Conservation (phyloP, 2,888 invertebrate genomes). For the Volucella inflata region DNA sequence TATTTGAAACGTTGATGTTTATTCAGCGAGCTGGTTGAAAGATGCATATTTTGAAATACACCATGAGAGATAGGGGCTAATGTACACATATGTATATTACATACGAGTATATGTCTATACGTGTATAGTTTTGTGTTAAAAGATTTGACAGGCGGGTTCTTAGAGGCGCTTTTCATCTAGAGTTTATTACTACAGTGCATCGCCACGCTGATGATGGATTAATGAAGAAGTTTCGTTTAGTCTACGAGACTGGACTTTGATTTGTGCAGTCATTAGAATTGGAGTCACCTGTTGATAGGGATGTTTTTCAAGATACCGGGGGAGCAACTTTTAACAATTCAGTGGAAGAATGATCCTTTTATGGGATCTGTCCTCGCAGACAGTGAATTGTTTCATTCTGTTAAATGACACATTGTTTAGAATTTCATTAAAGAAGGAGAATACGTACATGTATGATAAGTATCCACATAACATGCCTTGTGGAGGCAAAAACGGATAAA, state of each 20-base stretch:
- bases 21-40: slow-evolving; percentile 66
- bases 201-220: slow-evolving; percentile 50
- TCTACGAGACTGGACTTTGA: slow-evolving; percentile 38
- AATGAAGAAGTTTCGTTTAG: slow-evolving; percentile 62
- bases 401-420: too few relatives aligned
- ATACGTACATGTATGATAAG: too few relatives aligned
- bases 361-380: slow-evolving; percentile 2
- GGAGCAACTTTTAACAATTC: not conserved
- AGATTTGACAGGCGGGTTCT: slow-evolving; percentile 11
- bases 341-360: slow-evolving; percentile 23
- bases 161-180: slow-evolving; percentile 26
- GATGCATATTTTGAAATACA: slow-evolving; percentile 70
- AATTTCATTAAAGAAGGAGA: too few relatives aligned
- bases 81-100: slow-evolving; percentile 3
- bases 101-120: slow-evolving; percentile 23
- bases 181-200: slow-evolving; percentile 35
- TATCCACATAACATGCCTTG: too few relatives aligned
- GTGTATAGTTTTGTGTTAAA: slow-evolving; percentile 41
- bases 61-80: slow-evolving; percentile 24
- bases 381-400: too few relatives aligned
- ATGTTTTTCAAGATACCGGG: slow-evolving; percentile 6
- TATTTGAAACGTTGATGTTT: slow-evolving; percentile 68
- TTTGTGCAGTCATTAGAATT: not conserved
- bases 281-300: slow-evolving; percentile 41
- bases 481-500: too few relatives aligned